Percentiles rank a stretch among this genome's conserved stretches.
These are phyloP conservation scores for Leistus spinibarbis DNA, from an alignment of 2,888 invertebrate species.

Conservation along the genomic window DNA sequence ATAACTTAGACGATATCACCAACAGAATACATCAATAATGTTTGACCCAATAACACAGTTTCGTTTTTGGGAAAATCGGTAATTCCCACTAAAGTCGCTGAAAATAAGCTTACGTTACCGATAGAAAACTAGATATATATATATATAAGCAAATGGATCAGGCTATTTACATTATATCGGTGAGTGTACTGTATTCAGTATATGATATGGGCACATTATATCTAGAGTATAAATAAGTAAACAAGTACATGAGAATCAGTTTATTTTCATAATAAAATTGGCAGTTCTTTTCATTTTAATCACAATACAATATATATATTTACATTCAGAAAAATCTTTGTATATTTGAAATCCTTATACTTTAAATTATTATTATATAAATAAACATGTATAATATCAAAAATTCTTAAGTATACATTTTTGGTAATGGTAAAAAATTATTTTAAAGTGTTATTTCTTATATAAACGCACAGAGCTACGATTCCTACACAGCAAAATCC, in stretches of 20 bases:
- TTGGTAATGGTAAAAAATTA: constrained; percentile 23
- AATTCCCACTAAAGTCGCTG: not conserved
- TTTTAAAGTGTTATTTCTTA: constrained; percentile 22
- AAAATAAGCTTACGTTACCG: too few relatives aligned
- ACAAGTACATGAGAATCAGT: constrained; percentile 26
- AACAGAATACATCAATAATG: constrained; percentile 19
- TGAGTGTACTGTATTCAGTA: too few relatives aligned
- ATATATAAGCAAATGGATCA: too few relatives aligned
- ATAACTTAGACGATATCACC: constrained; percentile 21
- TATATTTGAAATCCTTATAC: not conserved
- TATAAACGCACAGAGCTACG: constrained; percentile 26
- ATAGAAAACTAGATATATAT: too few relatives aligned
- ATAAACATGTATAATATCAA: constrained; percentile 14
- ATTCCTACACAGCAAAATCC: constrained; percentile 25
- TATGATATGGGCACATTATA: too few relatives aligned
- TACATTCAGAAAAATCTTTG: not conserved
- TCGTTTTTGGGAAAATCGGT: not conserved
- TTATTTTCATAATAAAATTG: constrained; percentile 33
- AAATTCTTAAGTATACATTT: constrained; percentile 2
- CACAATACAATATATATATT: constrained; percentile 7
- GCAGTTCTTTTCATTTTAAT: constrained; percentile 16
- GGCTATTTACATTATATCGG: too few relatives aligned
- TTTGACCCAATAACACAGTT: constrained; percentile 12
- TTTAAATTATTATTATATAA: not conserved
- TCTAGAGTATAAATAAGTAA: not conserved